Base-by-base conservation (phyloP, 2,797 vertebrate species). In the Rhinoraja longicauda region DNA sequence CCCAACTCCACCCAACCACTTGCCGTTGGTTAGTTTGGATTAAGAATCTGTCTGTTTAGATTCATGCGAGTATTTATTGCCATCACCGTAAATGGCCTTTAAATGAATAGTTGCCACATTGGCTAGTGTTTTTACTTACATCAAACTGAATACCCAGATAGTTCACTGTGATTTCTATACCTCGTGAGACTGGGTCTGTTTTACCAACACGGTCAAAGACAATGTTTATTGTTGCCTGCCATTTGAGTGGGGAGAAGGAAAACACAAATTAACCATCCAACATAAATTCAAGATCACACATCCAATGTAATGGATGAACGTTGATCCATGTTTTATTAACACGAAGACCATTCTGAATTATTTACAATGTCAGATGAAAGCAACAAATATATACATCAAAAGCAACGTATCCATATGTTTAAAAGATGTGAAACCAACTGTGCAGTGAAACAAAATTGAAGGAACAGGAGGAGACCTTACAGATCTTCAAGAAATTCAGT, bases 161-260 rank as follows among this genome's bases (percentile, higher is more conserved):
- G 96, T 99, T 99, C 94, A 99, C 99, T n/a, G 99, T 99, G 94
- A 99, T 99, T 96, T 99, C 99, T 93, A 99, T 99, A 84, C 99
- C 99, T 96, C 99, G 97, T 9, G 98, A 99, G 94, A 99, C 99
- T 21, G 99, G 99, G 96, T 99, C 99, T 0, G 99, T 99, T 95
- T 99, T 99, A 82, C 99, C 99, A 93, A 99, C 99, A 86, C 98
- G 97, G 94, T 99, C 99, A 95, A 99, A 99, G 84, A 99, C 98
- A 39, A 99, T 99, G 95, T 99, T 99, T 95, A 99, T 99, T 57
- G 99, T 99, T 94, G 99, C 99, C 99, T 99, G 86, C 26, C 32
- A 57, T 19, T 93, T 67, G n/a, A 70, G 19, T 76, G 62, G 8
- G 13, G 12, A 93, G 17, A 93, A 94, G 94, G 62, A 93, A 93